Conservation (phyloP, 2,888 invertebrate genomes). For the Drosophila kuntzei region DNA sequence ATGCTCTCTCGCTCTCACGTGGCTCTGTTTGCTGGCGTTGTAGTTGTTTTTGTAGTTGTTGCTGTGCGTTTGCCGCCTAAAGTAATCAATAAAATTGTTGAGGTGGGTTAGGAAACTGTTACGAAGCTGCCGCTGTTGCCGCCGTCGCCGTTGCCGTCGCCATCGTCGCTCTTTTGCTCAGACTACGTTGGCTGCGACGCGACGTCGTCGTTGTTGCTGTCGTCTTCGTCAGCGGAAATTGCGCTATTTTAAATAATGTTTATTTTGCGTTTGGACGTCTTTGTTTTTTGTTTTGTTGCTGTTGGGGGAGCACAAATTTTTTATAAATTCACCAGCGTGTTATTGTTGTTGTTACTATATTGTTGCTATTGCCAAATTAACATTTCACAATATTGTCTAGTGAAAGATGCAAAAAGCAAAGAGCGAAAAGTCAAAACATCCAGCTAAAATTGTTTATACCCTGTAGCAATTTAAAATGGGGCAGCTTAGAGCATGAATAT, state of each 20-base stretch:
- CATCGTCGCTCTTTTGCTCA: constrained; percentile 40
- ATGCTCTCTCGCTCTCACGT: constrained; percentile 56
- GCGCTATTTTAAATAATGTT: constrained; percentile 82
- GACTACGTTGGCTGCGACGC: constrained; percentile 43
- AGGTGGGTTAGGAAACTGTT: constrained; percentile 86
- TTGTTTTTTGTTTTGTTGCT: constrained; percentile 55
- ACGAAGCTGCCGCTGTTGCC: constrained; percentile 71
- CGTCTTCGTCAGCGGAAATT: constrained; percentile 77
- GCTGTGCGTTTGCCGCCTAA: constrained; percentile 76
- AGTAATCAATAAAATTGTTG: constrained; percentile 85
- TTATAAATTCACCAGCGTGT: constrained; percentile 46
- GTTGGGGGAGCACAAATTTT: constrained; percentile 39
- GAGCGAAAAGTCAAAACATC: constrained; percentile 12
- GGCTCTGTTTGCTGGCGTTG: constrained; percentile 42
- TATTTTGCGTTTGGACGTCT: constrained; percentile 71
- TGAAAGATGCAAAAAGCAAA: constrained; percentile 54
- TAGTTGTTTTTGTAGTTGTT: constrained; percentile 32
- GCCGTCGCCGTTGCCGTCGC: constrained; percentile 12
- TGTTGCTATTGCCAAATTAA: constrained; percentile 73
- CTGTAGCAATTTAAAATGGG: background rate
- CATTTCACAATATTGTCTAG: constrained; percentile 72
- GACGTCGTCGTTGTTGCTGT: constrained; percentile 24
- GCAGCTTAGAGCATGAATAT: background rate
- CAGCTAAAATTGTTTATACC: background rate
- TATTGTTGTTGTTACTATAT: constrained; percentile 42